Evolutionary conservation across 2,888 invertebrate species (phyloP).

Genomic region (Spialia ferax): DNA sequence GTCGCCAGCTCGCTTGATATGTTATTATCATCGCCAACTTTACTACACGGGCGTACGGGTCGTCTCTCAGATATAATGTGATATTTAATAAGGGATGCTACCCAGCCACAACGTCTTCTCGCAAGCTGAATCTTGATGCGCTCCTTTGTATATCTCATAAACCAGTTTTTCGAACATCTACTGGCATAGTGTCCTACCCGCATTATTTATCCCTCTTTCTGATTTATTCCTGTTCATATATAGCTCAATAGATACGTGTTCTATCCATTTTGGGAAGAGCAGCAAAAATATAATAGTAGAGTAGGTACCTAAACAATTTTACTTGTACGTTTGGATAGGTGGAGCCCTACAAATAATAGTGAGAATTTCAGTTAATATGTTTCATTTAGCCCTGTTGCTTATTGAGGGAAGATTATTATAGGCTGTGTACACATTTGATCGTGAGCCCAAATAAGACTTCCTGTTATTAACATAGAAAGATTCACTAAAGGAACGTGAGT

Average conservation of each 20-base stretch:
- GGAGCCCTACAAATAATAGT: no score
- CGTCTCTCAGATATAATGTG: constrained; percentile 54
- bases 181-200: constrained; percentile 61
- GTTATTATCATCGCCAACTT: constrained; percentile 17
- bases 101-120: constrained; percentile 48
- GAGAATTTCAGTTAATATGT: no score
- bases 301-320: no score
- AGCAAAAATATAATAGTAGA: not conserved
- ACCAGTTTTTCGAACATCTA: constrained; percentile 59
- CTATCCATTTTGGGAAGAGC: not conserved
- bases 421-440: no score
- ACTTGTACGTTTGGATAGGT: no score
- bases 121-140: constrained; percentile 61
- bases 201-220: constrained; percentile 58
- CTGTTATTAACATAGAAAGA: no score
- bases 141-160: constrained; percentile 62
- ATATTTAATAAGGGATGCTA: constrained; percentile 63
- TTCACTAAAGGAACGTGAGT: no score
- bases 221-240: constrained; percentile 56
- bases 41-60: constrained; percentile 44
- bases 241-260: not conserved
- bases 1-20: not conserved
- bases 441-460: no score
- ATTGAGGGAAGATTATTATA: no score
- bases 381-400: no score